Evolutionary conservation across 2,113 vertebrate genomes (phyloP), one percentile per base, ranked within the genome.

Genomic region (Phrynosoma platyrhinos): DNA sequence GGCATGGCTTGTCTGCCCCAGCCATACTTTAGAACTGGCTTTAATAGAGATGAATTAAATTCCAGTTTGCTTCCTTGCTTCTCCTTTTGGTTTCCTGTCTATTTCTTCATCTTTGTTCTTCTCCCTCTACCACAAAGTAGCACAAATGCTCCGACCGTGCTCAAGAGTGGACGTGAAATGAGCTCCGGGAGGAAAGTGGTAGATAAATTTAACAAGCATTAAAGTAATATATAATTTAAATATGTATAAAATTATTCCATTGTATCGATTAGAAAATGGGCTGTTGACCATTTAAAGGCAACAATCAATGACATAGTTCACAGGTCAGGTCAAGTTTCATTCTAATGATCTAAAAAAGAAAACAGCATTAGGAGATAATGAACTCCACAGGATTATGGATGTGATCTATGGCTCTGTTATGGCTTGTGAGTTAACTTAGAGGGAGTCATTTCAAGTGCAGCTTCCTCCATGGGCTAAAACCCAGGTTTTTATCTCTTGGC

Each of bases 151-250:
- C 91, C 89, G 72, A 84, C 92, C 87, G 69, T 90, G 94, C 91
- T 95, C 95, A 42, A 62, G 84, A 94, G 93, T 87, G 87, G 94
- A 93, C 84, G 89, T 91, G 91, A 95, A 96, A 93, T 88, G 94
- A 95, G 94, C 93, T 83, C 83, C 18, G 92, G 92, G 88, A 95
- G 94, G 95, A 97, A 96, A 97, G 96, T 95, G 95, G 95, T 93
- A 97, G 97, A 97, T 97, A 97, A 97, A 97, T 97, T 97, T 97
- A 97, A 97, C 95, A 91, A 96, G 95, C 97, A 97, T 97, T 97
- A 97, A 97, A 96, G 96, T 96, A 97, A 97, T 97, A 96, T 97
- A 97, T 97, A 97, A 97, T 97, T 97, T 97, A 97, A 97, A 97
- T 97, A 97, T 97, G 96, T 97, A 97, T 96, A 97, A 97, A 97